Evolutionary conservation across 1,140 invertebrate species (phyloP).

Genomic region (Drosophila subobscura): DNA sequence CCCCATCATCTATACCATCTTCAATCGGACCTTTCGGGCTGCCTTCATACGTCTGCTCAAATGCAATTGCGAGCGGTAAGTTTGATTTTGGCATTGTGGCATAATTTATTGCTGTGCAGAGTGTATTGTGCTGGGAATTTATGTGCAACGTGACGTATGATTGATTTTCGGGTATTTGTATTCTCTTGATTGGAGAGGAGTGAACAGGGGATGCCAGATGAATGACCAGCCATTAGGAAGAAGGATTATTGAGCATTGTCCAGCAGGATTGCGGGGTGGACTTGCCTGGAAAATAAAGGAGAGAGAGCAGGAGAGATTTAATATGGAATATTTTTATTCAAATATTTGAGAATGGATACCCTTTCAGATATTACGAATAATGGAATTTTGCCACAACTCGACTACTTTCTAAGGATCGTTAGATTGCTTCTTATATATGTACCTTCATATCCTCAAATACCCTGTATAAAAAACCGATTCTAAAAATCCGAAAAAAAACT

Average conservation of each 20-base stretch:
- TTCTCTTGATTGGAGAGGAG: constrained; percentile 15
- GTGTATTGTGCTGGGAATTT: constrained; percentile 42
- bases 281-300: neutral
- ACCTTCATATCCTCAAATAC: no score
- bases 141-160: constrained; percentile 76
- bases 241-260: constrained; percentile 1
- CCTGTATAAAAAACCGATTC: neutral
- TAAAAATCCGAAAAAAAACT: neutral
- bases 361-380: neutral
- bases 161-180: constrained; percentile 60
- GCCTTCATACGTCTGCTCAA: constrained; percentile 91
- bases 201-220: constrained; percentile 12
- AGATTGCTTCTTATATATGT: no score
- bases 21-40: constrained; percentile 93
- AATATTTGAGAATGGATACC: no score
- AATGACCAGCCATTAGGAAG: constrained; percentile 51
- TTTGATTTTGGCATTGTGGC: constrained; percentile 27
- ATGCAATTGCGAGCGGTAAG: constrained; percentile 90
- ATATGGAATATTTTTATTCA: neutral
- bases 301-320: neutral
- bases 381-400: neutral
- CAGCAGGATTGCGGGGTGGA: neutral
- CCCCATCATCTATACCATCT: constrained; percentile 94
- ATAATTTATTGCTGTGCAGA: constrained; percentile 48
- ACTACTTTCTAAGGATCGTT: no score